A percentile compares a stretch with the other conserved stretches of the same genome.
These are phyloP conservation scores for Halesus radiatus DNA, from an alignment of 1,140 invertebrate species.

Conservation along the genomic window DNA sequence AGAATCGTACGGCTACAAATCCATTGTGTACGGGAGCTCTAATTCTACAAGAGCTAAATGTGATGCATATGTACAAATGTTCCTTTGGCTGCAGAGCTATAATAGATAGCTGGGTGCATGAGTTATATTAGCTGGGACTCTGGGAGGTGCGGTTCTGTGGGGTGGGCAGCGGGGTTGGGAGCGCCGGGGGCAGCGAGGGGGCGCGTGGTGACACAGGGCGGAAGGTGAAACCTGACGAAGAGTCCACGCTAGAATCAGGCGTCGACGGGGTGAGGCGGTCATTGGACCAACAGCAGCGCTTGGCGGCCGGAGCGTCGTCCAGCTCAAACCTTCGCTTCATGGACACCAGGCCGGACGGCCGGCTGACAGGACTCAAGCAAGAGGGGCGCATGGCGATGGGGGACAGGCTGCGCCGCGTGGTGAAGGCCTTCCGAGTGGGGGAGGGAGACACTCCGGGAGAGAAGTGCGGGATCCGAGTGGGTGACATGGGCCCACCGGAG, in stretches of 20 bases:
- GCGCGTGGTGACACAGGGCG: conserved; percentile 54
- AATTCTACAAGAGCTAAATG: conserved; percentile 24
- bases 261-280: conserved; percentile 62
- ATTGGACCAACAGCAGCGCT: conserved; percentile 62
- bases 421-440: conserved; percentile 84
- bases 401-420: conserved; percentile 84
- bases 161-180: conserved; percentile 35
- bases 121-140: conserved; percentile 55
- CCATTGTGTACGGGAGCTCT: background rate
- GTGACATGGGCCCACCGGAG: conserved; percentile 62
- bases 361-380: conserved; percentile 78
- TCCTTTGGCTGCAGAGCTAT: conserved; percentile 54
- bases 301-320: conserved; percentile 70
- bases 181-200: conserved; percentile 40
- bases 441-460: conserved; percentile 80
- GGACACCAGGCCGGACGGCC: conserved; percentile 79
- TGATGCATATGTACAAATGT: conserved; percentile 40
- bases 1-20: conserved; percentile 3
- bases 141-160: conserved; percentile 48
- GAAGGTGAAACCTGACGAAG: conserved; percentile 56
- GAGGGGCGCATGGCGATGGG: conserved; percentile 86
- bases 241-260: conserved; percentile 48
- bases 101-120: background rate
- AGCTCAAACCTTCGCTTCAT: conserved; percentile 87
- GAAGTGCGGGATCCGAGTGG: conserved; percentile 68